Base-by-base conservation (phyloP, 1,140 invertebrate species). In the Zaprionus africanus region DNA sequence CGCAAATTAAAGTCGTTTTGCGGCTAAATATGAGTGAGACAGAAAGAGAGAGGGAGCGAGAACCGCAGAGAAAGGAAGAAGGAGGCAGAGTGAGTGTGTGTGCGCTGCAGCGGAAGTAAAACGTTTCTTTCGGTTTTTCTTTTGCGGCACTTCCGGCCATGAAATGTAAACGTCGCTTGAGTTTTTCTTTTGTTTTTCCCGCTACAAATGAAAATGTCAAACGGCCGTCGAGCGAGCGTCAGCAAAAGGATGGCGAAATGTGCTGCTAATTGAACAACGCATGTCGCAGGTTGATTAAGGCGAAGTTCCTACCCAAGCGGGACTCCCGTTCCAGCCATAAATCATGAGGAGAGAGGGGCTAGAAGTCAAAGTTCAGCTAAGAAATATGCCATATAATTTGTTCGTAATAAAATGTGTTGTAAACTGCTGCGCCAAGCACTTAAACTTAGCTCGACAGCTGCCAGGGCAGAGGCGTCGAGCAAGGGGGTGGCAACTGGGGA, bases 1-100 rank as follows among this genome's bases (percentile, higher is more conserved):
- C 85, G 72, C 85, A 90, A 85, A 90, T 90, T 90, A 90, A 90
- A 90, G 76, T 90, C 79, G 73, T 90, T 90, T 90, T 90, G 82
- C 60, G 79, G 85, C 73, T 90, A 79, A 85, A 85, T 82, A 64
- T 71, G 60, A 46, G 56, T 31, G 24, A 72, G 46, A 74, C 31
- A 58, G 12, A 58, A 19, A 63, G 19, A 53, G 12, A 63, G 41
- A 28, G 12, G 24, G 4, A 15, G 15, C 5, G 22, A 56, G 22
- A 56, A 24, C 13, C 53, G 26, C 19, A 56, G 26, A 11, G 24
- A 28, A 24, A 28, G 12, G 19, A 24, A 22, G 2, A 58, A 24
- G 56, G 31, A 51, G 57, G 24, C 49, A 61, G 2, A 54, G 1
- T 41, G 19, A 66, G 5, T 46, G 36, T 59, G 28, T 59, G 53